Evolutionary conservation across 2,888 invertebrate genomes (phyloP).

Genomic region (Agrochola lychnidis): DNA sequence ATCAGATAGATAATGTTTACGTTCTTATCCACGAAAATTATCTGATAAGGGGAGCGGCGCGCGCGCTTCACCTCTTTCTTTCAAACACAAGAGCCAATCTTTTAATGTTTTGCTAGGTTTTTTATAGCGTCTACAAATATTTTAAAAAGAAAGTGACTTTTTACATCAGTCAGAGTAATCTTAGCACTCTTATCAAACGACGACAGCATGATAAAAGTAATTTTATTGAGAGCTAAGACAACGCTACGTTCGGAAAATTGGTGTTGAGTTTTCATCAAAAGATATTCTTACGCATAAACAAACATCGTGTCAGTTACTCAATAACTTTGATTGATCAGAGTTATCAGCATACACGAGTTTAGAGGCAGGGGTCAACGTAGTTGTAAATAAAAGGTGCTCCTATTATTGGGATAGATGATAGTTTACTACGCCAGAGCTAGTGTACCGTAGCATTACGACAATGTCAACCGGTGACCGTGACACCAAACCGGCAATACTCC

Average conservation of each 20-base stretch:
- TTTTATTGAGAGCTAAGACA: slow-evolving; percentile 17
- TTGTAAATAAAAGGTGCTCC: slow-evolving; percentile 22
- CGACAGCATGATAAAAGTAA: slow-evolving; percentile 28
- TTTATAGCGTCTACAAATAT: slow-evolving; percentile 23
- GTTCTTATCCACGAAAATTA: slow-evolving; percentile 83
- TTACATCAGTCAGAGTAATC: slow-evolving; percentile 25
- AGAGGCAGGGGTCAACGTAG: slow-evolving; percentile 25
- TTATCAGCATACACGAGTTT: slow-evolving; percentile 12
- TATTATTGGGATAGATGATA: slow-evolving; percentile 18
- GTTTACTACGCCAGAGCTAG: slow-evolving; percentile 55
- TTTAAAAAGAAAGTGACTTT: slow-evolving; percentile 45
- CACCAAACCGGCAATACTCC: slow-evolving; percentile 72
- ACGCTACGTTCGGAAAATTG: background rate
- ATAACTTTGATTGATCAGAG: slow-evolving; percentile 11
- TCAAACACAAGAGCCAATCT: slow-evolving; percentile 49
- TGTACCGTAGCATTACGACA: slow-evolving; percentile 75
- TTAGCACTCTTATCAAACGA: slow-evolving; percentile 34
- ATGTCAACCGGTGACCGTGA: slow-evolving; percentile 75
- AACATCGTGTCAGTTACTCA: slow-evolving; percentile 8
- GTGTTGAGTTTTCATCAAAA: background rate
- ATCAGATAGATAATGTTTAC: slow-evolving; percentile 82
- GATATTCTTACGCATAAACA: background rate
- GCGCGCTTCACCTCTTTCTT: slow-evolving; percentile 66
- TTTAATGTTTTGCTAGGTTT: slow-evolving; percentile 45
- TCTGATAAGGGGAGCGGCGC: slow-evolving; percentile 77